Conservation (phyloP, 2,113 vertebrate species). For the Hyaena hyaena region DNA sequence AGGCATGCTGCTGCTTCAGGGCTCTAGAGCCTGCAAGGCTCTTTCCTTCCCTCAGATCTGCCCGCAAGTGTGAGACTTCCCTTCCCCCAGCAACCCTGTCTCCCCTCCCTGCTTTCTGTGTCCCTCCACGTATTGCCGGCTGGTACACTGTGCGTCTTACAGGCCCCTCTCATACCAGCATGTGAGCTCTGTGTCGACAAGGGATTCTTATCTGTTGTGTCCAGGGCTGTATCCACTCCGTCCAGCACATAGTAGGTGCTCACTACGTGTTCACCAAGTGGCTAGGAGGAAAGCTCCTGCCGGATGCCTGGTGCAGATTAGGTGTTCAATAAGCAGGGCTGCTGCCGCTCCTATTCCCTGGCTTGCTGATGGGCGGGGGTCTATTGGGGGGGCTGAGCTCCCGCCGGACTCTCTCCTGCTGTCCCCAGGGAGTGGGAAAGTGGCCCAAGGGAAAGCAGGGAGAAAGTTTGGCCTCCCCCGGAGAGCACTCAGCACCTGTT, state of each 20-base stretch:
- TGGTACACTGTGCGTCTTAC: background rate
- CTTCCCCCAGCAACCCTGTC: background rate
- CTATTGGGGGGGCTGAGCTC: background rate
- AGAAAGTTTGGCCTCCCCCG: slow-evolving; percentile 55
- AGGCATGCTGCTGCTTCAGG: background rate
- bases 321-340: background rate
- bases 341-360: background rate
- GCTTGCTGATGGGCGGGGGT: background rate
- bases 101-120: background rate
- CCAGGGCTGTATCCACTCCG: background rate
- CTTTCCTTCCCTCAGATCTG: background rate
- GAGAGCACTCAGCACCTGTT: slow-evolving; percentile 68
- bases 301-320: background rate
- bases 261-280: background rate
- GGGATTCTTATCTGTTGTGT: background rate
- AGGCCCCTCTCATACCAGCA: background rate
- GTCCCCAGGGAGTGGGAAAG: slow-evolving; percentile 35
- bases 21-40: background rate
- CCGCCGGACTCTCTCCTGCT: background rate
- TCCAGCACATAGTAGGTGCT: background rate
- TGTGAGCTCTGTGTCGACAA: background rate
- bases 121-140: background rate
- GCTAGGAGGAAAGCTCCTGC: background rate
- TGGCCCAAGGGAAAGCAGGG: background rate
- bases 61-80: background rate